Evolutionary conservation across 2,888 invertebrate species (phyloP).

Genomic region (Drosophila falleni): DNA sequence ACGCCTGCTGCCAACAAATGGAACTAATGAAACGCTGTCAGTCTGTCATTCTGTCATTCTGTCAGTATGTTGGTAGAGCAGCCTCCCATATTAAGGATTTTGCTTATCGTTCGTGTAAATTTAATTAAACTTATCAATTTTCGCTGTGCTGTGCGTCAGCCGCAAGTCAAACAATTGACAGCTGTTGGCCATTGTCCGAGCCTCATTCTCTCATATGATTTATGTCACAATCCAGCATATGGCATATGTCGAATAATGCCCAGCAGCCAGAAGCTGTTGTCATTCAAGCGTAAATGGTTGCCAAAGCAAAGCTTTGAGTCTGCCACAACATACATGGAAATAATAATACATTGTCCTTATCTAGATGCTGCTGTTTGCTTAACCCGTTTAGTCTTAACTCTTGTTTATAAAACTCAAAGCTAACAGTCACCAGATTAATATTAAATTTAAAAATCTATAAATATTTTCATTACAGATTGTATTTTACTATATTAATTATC

Average conservation of each 20-base stretch:
- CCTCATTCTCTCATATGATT: slow-evolving; percentile 21
- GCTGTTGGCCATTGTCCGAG: slow-evolving; percentile 45
- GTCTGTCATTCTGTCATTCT: background rate
- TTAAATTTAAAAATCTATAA: background rate
- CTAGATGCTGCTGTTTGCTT: background rate
- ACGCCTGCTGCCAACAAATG: slow-evolving; percentile 4
- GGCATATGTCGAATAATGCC: slow-evolving; percentile 31
- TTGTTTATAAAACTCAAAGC: background rate
- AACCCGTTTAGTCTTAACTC: background rate
- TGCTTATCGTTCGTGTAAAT: slow-evolving; percentile 56
- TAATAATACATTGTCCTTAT: slow-evolving; percentile 21
- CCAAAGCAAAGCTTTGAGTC: slow-evolving; percentile 13
- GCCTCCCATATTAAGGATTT: background rate
- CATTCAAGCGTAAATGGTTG: slow-evolving; percentile 34
- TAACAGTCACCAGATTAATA: background rate
- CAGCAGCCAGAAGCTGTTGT: slow-evolving; percentile 12
- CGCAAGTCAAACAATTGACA: slow-evolving; percentile 66
- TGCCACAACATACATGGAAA: slow-evolving; percentile 16
- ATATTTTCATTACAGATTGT: background rate
- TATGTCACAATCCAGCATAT: slow-evolving; percentile 24
- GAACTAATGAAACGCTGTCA: slow-evolving; percentile 41
- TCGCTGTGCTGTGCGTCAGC: slow-evolving; percentile 21
- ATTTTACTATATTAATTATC: background rate
- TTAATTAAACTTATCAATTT: slow-evolving; percentile 78
- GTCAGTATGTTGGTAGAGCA: background rate